Evolutionary conservation across 2,888 invertebrate genomes (phyloP), one percentile per base, ranked within the genome.

Genomic region (Nomada hirtipes): DNA sequence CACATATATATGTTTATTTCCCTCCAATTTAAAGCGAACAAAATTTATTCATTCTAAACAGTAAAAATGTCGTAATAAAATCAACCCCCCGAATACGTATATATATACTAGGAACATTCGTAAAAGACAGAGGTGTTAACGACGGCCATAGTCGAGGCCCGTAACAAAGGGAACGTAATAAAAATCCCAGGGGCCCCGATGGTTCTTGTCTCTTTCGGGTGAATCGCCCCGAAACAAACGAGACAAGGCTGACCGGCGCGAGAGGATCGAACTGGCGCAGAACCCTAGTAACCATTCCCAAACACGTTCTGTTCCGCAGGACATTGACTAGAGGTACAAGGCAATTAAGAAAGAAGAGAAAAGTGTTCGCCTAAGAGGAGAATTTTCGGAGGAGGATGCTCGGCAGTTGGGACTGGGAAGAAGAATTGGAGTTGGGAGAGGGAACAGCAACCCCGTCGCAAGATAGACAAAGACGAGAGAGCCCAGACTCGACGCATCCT

Each of bases 331-430:
- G 88, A 89, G 86, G 88, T 79, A 88, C 86, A 86, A 86, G 86
- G 86, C 85, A 89, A 89, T 89, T 87, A 88, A 89, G 90, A 88
- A 87, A 89, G 88, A 86, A 75, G 86, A 77, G 82, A 79, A 86
- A 88, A 91, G 93, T 92, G 92, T 91, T 88, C 88, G 87, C 88
- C 87, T 88, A 84, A 88, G 89, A 88, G 87, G 87, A 90, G 91
- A 92, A 91, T 90, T 89, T 91, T 90, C 83, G 91, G 92, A 91
- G 91, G 91, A 93, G 93, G 92, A 93, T 93, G 93, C 93, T 93
- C 88, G 93, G 92, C 90, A 91, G 92, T 91, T 93, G 92, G 92
- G 90, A 88, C 88, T 91, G 92, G 90, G 89, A 92, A 90, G 92
- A 91, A 91, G 91, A 92, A 90, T 91, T 91, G 92, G 92, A 91